Evolutionary conservation across 2,113 vertebrate species (phyloP).

Genomic region (Ciconia maguari): DNA sequence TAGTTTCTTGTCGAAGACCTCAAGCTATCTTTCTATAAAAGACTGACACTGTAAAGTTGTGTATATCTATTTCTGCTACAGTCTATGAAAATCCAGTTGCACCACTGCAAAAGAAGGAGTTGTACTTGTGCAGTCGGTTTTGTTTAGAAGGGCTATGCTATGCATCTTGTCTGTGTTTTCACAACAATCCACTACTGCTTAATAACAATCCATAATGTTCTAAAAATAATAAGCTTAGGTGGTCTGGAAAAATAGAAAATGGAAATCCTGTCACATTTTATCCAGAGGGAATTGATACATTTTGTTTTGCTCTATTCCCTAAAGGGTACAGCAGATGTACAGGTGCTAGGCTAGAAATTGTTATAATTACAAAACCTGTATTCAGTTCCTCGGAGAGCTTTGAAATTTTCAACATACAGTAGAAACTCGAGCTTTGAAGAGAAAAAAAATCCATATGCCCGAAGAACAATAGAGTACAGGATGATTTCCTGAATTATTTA

Average conservation of each 20-base stretch:
- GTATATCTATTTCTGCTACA: not conserved
- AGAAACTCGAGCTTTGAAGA: conserved; percentile 56
- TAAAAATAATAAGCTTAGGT: conserved; percentile 59
- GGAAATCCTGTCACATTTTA: conserved; percentile 51
- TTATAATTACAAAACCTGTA: conserved; percentile 69
- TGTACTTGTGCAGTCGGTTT: not conserved
- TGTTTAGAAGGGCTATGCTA: not conserved
- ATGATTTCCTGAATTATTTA: conserved; percentile 70
- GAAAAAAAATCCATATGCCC: conserved; percentile 48
- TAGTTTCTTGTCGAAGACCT: not conserved
- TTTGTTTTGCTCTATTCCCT: conserved; percentile 55
- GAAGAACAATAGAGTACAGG: conserved; percentile 56
- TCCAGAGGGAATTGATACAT: conserved; percentile 41
- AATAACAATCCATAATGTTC: conserved; percentile 48
- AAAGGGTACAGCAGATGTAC: conserved; percentile 56
- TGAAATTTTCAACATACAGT: conserved; percentile 59
- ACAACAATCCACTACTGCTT: not conserved
- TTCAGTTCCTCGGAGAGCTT: conserved; percentile 59
- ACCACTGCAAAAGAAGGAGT: not conserved
- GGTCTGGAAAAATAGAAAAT: conserved; percentile 49
- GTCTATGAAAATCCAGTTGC: not conserved
- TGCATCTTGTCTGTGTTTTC: not conserved
- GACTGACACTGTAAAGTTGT: not conserved
- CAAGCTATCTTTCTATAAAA: not conserved
- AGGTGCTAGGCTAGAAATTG: conserved; percentile 64